Conservation (phyloP, 2,113 vertebrate species). For the Oncorhynchus gorbuscha region DNA sequence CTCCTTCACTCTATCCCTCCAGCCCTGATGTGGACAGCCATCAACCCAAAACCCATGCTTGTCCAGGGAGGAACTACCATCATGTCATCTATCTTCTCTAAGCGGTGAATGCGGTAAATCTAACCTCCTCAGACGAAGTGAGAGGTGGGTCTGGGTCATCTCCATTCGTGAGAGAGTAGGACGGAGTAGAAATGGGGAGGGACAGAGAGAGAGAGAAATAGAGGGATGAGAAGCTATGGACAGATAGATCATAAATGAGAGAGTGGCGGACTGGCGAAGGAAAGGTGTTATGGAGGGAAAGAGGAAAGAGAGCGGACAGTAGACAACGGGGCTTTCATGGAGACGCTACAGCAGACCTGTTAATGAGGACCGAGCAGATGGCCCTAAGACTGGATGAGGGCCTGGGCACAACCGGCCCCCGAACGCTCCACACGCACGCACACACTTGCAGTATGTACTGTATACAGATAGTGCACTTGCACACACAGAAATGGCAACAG, state of each 20-base stretch:
- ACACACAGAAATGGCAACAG: conserved; percentile 19
- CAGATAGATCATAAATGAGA: neutral
- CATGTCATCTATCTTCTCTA: neutral
- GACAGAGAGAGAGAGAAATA: neutral
- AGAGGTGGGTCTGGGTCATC: neutral
- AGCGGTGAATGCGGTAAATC: neutral
- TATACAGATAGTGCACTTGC: conserved; percentile 16
- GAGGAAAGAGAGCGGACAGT: neutral
- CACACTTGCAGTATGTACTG: conserved; percentile 15
- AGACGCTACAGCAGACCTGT: neutral
- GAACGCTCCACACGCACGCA: neutral
- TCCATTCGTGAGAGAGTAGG: neutral
- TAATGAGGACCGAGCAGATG: conserved; percentile 53
- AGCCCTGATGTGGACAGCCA: neutral
- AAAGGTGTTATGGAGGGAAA: conserved; percentile 3
- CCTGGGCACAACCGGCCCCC: conserved; percentile 24
- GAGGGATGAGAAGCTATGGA: neutral
- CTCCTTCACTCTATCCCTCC: neutral
- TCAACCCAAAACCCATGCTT: neutral
- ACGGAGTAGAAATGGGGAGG: neutral
- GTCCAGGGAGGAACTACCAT: neutral
- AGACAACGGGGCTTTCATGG: neutral
- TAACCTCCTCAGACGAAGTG: neutral
- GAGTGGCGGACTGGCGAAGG: neutral
- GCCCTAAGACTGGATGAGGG: conserved; percentile 52